Evolutionary conservation across 2,113 vertebrate genomes (phyloP).

Genomic region (Dendropsophus ebraccatus): DNA sequence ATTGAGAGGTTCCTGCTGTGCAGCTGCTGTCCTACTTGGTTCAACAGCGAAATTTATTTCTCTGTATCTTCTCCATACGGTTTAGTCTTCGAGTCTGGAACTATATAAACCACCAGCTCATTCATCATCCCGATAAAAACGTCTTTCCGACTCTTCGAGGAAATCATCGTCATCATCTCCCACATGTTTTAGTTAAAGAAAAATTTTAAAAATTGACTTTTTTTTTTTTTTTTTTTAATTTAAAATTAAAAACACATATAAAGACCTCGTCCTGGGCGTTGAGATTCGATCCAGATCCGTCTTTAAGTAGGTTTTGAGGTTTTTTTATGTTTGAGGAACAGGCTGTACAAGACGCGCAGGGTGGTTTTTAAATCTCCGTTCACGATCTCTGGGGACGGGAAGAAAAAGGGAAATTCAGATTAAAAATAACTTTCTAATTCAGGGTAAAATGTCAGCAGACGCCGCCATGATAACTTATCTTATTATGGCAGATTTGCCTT

Average conservation of each 20-base stretch:
- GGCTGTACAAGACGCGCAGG: conserved; percentile 81
- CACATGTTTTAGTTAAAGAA: neutral
- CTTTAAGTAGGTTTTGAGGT: conserved; percentile 57
- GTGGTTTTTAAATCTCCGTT: conserved; percentile 77
- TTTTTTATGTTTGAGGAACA: conserved; percentile 82
- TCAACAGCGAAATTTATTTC: conserved; percentile 19
- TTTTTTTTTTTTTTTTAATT: neutral
- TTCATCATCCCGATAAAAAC: neutral
- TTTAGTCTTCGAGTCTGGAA: neutral
- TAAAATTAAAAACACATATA: neutral
- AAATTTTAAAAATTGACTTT: no score
- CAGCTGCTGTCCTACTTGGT: conserved; percentile 27
- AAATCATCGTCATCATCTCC: neutral
- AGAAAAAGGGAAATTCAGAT: neutral
- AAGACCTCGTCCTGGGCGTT: neutral
- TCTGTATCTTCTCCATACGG: neutral
- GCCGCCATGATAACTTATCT: neutral
- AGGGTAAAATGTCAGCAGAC: neutral
- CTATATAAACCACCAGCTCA: neutral
- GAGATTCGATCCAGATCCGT: neutral
- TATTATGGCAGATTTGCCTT: conserved; percentile 50
- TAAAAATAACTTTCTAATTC: neutral
- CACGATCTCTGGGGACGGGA: conserved; percentile 80
- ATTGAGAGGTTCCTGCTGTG: neutral
- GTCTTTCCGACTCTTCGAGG: neutral